Base-by-base conservation (phyloP, 1,140 invertebrate species). In the Drosophila kohkoa region DNA sequence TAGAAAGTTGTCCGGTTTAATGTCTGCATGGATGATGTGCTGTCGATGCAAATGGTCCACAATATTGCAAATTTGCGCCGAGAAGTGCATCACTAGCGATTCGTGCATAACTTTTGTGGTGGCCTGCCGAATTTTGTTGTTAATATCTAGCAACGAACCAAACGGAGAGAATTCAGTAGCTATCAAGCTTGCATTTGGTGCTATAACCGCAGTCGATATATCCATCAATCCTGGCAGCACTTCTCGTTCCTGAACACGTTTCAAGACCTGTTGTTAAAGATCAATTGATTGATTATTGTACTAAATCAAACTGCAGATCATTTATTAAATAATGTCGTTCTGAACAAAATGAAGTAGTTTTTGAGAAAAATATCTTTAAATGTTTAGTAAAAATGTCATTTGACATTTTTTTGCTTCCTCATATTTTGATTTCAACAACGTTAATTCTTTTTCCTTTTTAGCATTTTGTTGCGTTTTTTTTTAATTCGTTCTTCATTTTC, bases 1-100 rank as follows among this genome's bases (percentile, higher is more conserved):
- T 78, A 99, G 93, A 93, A 99, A 98, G 93, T 99, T 99, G 89
- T 99, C 98, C 1, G 98, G 98, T 92, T 99, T 99, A 30, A 99
- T 98, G 92, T 99, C 98, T 3, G 96, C 98, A 93, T 99, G 99
- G 64, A 99, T 97, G 63, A 99, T 98, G 93, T 96, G 95, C 81
- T 96, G 96, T 82, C 96, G 95, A 81, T 99, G 98, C 67, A 99
- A 93, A 77, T 98, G 95, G 81, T 97, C 95, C 3, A 99, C 94
- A 57, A 99, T 98, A 63, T 96, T 94, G 59, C 99, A 93, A 92
- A 99, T 96, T 93, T 99, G 98, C 51, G 97, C 95, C 1, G 96
- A 96, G 86, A 99, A 97, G 77, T 96, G 96, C 89, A 97, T 95
- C 8, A 96, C 96, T 51, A 98, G 93, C 46, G 94, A 93, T 91